Evolutionary conservation across 2,113 vertebrate species (phyloP).

Genomic region (Paramisgurnus dabryanus): DNA sequence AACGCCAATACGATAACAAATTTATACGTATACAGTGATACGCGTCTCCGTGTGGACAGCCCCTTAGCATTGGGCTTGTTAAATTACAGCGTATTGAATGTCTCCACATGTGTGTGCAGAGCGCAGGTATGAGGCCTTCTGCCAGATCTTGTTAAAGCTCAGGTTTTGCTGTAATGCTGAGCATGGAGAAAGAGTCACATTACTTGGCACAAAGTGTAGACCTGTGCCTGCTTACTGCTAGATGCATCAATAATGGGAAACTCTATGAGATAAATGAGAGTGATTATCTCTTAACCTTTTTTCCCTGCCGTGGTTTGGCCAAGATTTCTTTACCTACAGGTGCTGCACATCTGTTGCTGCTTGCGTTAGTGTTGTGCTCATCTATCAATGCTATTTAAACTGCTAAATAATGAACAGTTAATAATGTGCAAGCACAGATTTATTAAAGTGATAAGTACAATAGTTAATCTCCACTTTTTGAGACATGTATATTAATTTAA

Average conservation of each 20-base stretch:
- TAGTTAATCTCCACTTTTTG: background rate
- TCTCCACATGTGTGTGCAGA: constrained; percentile 16
- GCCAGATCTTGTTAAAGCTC: constrained; percentile 6
- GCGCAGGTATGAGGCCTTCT: background rate
- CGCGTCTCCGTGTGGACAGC: no score
- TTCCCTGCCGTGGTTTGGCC: constrained; percentile 1
- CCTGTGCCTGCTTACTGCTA: constrained; percentile 15
- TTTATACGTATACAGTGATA: no score
- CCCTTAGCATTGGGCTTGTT: no score
- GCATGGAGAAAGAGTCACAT: background rate
- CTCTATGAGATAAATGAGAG: constrained; percentile 29
- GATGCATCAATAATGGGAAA: constrained; percentile 24
- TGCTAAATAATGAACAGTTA: background rate
- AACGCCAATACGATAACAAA: no score
- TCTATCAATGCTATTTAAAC: constrained; percentile 23
- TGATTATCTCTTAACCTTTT: constrained; percentile 12
- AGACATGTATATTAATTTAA: no score
- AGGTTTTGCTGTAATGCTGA: constrained; percentile 22
- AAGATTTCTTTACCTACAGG: background rate
- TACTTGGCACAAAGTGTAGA: background rate
- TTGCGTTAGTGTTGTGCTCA: background rate
- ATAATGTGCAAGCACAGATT: background rate
- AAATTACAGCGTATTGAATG: constrained; percentile 20
- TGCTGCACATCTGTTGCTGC: constrained; percentile 17
- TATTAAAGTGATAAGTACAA: background rate